phyloP scores from a whole-genome alignment of 2,888 invertebrate genomes.

The Onthophagus sagittarius region DNA sequence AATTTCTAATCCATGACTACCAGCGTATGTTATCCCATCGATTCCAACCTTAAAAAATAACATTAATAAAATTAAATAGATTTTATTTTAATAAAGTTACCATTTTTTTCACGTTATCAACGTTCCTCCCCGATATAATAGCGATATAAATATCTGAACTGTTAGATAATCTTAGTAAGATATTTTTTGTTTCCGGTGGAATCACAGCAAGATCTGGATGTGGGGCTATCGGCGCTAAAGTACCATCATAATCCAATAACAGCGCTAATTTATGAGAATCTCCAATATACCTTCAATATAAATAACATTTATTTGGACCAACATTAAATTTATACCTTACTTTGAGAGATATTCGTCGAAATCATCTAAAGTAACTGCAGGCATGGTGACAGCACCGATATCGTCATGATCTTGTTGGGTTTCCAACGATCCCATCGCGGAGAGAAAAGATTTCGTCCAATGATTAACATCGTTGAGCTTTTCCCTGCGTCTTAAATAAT shows the following conservation, averaged over 20 bases:
- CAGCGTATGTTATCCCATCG: slow-evolving; percentile 86
- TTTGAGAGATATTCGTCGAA: slow-evolving; percentile 85
- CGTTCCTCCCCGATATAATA: slow-evolving; percentile 81
- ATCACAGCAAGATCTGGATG: slow-evolving; percentile 86
- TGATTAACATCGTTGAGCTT: slow-evolving; percentile 79
- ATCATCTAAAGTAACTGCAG: slow-evolving; percentile 86
- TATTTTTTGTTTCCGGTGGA: slow-evolving; percentile 79
- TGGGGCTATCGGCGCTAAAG: slow-evolving; percentile 82
- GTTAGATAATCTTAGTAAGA: slow-evolving; percentile 76
- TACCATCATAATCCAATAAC: slow-evolving; percentile 83
- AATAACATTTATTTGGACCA: background rate
- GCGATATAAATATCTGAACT: slow-evolving; percentile 85
- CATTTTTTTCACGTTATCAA: slow-evolving; percentile 85
- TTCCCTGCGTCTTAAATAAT: slow-evolving; percentile 75
- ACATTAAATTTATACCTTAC: slow-evolving; percentile 52
- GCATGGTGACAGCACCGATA: slow-evolving; percentile 79
- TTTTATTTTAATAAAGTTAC: slow-evolving; percentile 47
- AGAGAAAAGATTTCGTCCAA: slow-evolving; percentile 85
- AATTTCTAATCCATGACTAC: slow-evolving; percentile 85
- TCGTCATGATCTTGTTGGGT: slow-evolving; percentile 74
- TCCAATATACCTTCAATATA: slow-evolving; percentile 69
- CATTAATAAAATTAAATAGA: background rate
- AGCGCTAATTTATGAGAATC: slow-evolving; percentile 81
- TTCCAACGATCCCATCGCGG: slow-evolving; percentile 77
- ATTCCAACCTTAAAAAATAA: slow-evolving; percentile 63